These are phyloP conservation scores for Grapholita molesta DNA, from an alignment of 1,140 invertebrate species.

Conservation along the genomic window DNA sequence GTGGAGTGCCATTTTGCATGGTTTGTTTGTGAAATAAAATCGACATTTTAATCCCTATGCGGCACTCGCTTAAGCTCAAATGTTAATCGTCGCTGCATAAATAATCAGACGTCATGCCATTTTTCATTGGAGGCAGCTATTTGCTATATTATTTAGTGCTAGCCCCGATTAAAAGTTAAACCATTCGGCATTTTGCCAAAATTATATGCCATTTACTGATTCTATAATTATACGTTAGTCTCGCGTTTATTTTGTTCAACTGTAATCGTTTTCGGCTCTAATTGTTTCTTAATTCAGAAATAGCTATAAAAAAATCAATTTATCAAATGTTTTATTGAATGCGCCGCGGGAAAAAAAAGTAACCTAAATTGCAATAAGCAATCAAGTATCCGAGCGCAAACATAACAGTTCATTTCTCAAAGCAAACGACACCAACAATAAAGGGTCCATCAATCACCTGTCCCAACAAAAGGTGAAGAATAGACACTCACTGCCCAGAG, in stretches of 20 bases:
- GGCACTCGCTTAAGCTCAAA: not conserved
- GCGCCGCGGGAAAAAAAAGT: conserved; percentile 37
- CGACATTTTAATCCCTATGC: conserved; percentile 6
- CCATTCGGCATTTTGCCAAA: not conserved
- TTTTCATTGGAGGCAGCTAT: not conserved
- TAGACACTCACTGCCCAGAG: conserved; percentile 45
- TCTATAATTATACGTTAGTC: not conserved
- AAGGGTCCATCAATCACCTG: conserved; percentile 60
- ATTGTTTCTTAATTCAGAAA: not conserved
- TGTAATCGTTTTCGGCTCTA: not conserved
- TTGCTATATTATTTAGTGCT: not conserved
- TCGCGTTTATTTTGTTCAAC: not conserved
- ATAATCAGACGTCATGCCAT: conserved; percentile 7
- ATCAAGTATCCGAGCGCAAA: conserved; percentile 47
- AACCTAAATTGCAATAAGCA: conserved; percentile 48
- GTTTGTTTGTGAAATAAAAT: conserved; percentile 11
- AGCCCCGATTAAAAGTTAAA: not conserved
- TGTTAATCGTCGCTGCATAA: conserved; percentile 16
- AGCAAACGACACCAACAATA: conserved; percentile 52
- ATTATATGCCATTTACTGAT: not conserved
- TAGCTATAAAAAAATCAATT: conserved; percentile 17
- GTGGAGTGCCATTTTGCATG: conserved; percentile 12
- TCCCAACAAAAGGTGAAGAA: conserved; percentile 44
- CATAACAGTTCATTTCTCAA: conserved; percentile 55
- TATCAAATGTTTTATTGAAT: conserved; percentile 23